Percentiles rank a stretch among this genome's conserved stretches.
phyloP scores from a whole-genome alignment of 1,140 invertebrate genomes.

The Daktulosphaira vitifoliae region DNA sequence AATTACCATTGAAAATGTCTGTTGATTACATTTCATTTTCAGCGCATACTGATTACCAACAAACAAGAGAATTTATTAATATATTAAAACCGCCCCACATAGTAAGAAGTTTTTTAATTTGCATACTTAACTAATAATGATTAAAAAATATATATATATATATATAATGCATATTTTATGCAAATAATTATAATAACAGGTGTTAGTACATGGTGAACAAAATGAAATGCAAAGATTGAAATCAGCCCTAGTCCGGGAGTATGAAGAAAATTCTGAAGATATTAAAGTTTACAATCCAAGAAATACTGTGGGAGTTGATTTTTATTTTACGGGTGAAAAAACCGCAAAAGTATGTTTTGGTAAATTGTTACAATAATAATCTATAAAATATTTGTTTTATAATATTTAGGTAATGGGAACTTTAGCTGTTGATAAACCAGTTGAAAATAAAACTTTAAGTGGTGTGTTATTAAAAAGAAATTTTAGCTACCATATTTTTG shows the following conservation, averaged over 20 bases:
- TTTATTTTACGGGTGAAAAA: constrained; percentile 95
- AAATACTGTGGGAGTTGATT: constrained; percentile 86
- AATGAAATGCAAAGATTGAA: constrained; percentile 97
- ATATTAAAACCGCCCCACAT: constrained; percentile 91
- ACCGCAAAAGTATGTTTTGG: constrained; percentile 73
- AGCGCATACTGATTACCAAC: constrained; percentile 97
- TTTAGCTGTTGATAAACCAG: constrained; percentile 73
- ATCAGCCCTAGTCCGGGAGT: constrained; percentile 86
- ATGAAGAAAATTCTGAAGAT: constrained; percentile 73
- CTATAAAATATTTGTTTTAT: too few relatives aligned
- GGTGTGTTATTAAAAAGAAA: constrained; percentile 95
- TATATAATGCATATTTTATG: not conserved
- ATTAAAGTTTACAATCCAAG: constrained; percentile 90
- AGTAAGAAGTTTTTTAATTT: constrained; percentile 47
- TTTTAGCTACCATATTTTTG: constrained; percentile 95
- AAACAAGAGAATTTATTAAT: constrained; percentile 95
- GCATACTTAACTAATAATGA: not conserved
- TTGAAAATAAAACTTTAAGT: constrained; percentile 68
- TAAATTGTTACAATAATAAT: too few relatives aligned
- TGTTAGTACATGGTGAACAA: constrained; percentile 95
- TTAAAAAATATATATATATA: too few relatives aligned
- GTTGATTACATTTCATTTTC: constrained; percentile 99
- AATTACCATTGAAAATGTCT: constrained; percentile 91
- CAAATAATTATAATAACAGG: constrained; percentile 44
- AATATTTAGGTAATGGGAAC: constrained; percentile 68